Evolutionary conservation across 1,140 invertebrate species (phyloP).

Genomic region (Zeugodacus cucurbitae): DNA sequence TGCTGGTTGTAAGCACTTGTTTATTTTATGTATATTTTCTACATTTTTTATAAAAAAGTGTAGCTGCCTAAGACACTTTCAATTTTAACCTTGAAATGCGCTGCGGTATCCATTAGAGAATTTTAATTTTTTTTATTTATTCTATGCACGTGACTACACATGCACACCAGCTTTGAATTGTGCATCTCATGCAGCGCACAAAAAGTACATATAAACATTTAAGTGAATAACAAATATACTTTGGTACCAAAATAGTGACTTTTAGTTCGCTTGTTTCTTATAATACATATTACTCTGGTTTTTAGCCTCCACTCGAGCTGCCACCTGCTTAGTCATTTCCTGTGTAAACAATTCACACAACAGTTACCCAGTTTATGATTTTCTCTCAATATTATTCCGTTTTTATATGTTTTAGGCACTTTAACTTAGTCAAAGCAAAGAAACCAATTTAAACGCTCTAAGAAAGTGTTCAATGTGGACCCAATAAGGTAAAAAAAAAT

Average conservation of each 20-base stretch:
- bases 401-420: not conserved
- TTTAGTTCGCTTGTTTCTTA: not conserved
- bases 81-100: not conserved
- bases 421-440: not conserved
- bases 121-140: not conserved
- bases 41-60: not conserved
- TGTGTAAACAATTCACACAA: not conserved
- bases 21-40: not conserved
- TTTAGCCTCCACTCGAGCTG: not conserved
- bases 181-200: not conserved
- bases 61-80: not conserved
- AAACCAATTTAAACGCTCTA: not conserved
- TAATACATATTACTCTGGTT: not conserved
- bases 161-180: not conserved
- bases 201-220: not conserved
- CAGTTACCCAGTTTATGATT: not conserved
- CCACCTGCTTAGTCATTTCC: constrained; percentile 32
- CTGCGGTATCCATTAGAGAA: not conserved
- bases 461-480: not conserved
- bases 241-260: not conserved
- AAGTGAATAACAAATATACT: not conserved
- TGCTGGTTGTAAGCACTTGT: not conserved
- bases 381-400: not conserved
- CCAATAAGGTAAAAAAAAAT: too few species aligned
- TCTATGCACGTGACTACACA: not conserved